Evolutionary conservation across 2,113 vertebrate species (phyloP).

Genomic region (Microtus ochrogaster): DNA sequence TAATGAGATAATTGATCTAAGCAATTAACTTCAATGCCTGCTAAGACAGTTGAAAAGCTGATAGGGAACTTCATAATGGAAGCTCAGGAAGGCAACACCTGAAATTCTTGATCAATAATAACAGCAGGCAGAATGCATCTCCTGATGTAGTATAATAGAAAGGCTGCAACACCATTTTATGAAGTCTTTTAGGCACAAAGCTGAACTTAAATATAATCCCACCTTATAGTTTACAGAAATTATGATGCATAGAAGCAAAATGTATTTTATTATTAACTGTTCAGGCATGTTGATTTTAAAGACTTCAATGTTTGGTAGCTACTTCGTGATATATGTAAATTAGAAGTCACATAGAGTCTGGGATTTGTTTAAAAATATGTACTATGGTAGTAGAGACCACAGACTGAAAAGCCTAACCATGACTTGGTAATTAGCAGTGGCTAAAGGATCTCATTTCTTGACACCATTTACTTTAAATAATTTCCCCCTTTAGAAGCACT

Average conservation of each 20-base stretch:
- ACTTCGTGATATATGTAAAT: not conserved
- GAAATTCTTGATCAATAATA: conserved; percentile 51
- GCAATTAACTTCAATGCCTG: conserved; percentile 62
- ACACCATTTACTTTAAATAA: not conserved
- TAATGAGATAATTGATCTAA: conserved; percentile 69
- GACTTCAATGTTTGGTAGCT: not conserved
- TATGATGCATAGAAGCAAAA: conserved; percentile 32
- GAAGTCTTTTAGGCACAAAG: conserved; percentile 18
- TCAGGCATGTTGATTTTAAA: conserved; percentile 30
- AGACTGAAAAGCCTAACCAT: not conserved
- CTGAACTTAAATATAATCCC: conserved; percentile 46
- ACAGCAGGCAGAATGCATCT: not conserved
- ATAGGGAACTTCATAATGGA: conserved; percentile 62
- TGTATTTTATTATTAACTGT: conserved; percentile 13
- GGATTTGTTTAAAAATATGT: conserved; percentile 50
- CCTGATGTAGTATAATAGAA: not conserved
- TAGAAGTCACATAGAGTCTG: conserved; percentile 15
- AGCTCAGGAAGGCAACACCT: conserved; percentile 42
- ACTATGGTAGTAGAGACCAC: not conserved
- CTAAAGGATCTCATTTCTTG: not conserved
- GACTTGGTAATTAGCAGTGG: not conserved
- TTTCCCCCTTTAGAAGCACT: not conserved
- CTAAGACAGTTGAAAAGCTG: conserved; percentile 59
- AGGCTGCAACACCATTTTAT: not conserved
- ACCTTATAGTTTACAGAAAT: conserved; percentile 10